These are phyloP conservation scores for Eulemur coronatus DNA, from an alignment of 2,797 vertebrate species.

Conservation along the genomic window DNA sequence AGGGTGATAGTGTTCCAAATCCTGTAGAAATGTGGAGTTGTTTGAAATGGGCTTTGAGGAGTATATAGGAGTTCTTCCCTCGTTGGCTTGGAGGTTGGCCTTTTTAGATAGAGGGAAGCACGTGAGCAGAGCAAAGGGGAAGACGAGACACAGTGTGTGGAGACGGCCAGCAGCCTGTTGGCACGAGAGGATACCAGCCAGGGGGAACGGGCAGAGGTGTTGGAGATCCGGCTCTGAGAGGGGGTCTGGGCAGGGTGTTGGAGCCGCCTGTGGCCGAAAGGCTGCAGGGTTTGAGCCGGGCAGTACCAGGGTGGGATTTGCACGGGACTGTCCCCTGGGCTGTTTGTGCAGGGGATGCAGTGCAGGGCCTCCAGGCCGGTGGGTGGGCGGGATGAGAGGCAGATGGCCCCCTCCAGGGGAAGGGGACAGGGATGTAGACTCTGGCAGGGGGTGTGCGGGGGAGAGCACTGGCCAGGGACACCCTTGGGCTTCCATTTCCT, in stretches of 20 bases:
- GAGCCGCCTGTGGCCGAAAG: accelerated
- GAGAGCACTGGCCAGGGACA: background rate
- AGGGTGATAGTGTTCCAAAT: background rate
- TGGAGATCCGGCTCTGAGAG: background rate
- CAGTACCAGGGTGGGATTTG: background rate
- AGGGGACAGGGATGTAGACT: background rate
- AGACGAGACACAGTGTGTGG: accelerated
- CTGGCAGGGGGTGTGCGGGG: accelerated
- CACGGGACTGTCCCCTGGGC: too few species aligned
- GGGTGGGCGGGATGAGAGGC: background rate
- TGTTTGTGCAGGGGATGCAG: background rate
- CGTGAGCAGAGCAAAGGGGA: background rate
- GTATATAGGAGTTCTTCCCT: background rate
- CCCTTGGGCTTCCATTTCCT: background rate
- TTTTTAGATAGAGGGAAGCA: background rate
- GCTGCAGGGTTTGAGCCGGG: background rate
- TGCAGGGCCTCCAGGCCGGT: too few species aligned
- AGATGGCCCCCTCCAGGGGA: background rate
- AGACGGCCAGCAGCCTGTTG: background rate
- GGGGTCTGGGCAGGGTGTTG: background rate
- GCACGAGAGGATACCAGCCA: background rate
- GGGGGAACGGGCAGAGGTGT: background rate
- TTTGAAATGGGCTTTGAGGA: background rate
- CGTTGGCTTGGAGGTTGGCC: too few species aligned
- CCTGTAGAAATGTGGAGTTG: background rate